phyloP scores from a whole-genome alignment of 1,140 invertebrate species.

The Hormaphis cornu region DNA sequence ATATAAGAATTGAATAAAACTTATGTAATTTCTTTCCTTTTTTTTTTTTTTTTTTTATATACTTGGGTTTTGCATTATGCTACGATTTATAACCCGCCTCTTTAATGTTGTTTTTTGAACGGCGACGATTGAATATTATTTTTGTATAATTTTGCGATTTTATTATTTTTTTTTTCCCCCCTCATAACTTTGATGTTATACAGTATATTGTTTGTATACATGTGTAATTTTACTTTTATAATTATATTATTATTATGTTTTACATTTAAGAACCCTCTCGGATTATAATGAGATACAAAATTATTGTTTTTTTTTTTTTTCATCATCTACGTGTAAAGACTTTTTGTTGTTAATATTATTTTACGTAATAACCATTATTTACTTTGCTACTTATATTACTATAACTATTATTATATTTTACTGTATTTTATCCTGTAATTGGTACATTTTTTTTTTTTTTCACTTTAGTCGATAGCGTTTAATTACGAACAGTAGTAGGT shows the following conservation, averaged over 20 bases:
- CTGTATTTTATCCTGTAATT: background rate
- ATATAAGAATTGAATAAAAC: no score
- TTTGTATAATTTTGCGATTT: background rate
- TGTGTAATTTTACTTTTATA: background rate
- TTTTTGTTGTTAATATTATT: constrained; percentile 17
- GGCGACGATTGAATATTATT: no score
- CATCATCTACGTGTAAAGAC: background rate
- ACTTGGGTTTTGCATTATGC: no score
- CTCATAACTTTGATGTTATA: background rate
- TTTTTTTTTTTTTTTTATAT: no score
- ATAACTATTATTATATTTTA: background rate
- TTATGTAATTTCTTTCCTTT: no score
- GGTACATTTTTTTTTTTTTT: background rate
- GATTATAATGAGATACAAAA: background rate
- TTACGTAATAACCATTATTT: background rate
- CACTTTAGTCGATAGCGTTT: background rate
- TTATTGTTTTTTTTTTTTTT: background rate
- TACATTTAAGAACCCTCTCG: background rate
- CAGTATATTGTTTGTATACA: background rate
- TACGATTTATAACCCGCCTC: no score
- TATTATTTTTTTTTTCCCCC: background rate
- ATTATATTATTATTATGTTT: background rate
- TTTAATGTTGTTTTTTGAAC: no score
- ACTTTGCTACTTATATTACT: background rate
- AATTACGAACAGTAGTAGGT: background rate